Evolutionary conservation across 1,140 invertebrate species (phyloP), one percentile per base, ranked within the genome.

Genomic region (Megalopta genalis): DNA sequence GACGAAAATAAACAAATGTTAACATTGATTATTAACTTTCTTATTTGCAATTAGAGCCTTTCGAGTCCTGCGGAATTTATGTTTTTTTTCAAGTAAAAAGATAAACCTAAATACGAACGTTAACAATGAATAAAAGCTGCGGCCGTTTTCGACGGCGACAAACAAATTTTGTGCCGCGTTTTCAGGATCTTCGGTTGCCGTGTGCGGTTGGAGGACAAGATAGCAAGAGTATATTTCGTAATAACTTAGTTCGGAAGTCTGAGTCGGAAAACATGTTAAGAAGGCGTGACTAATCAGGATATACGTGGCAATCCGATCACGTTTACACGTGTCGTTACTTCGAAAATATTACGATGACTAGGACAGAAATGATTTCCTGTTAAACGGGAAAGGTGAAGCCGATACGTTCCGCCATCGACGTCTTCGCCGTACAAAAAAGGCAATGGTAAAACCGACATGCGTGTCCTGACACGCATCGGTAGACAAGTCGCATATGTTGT

Each of bases 241-340:
- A 70, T 62, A 52, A 25, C 21, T 70, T 5, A 10, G 49, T 62
- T 70, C 42, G 21, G n/a, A 60, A 77, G 54, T 25, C n/a, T 1
- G 6, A 27, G 32, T 49, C 27, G 27, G 66, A 37, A 60, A 77
- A 57, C 32, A 37, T 23, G 12, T 25, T 27, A 21, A 16, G n/a
- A 23, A 14, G 39, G 32, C 65, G 49, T 75, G 60, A 66, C 67
- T 70, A 81, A 81, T 77, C 27, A 32, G 59, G 39, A 82, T 49
- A 42, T 67, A 66, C n/a, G 68, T 60, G 18, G 70, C 23, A 64
- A 64, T 62, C 18, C 66, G 71, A 69, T 82, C 62, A 39, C 37
- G 23, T 21, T 5, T 59, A 32, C 64, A 59, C 59, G 46, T 73
- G 7, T 25, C 49, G 27, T 39, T 21, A 25, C 18, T 25, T 63